Evolutionary conservation across 2,113 vertebrate species (phyloP).

Genomic region (Myotis lucifugus): DNA sequence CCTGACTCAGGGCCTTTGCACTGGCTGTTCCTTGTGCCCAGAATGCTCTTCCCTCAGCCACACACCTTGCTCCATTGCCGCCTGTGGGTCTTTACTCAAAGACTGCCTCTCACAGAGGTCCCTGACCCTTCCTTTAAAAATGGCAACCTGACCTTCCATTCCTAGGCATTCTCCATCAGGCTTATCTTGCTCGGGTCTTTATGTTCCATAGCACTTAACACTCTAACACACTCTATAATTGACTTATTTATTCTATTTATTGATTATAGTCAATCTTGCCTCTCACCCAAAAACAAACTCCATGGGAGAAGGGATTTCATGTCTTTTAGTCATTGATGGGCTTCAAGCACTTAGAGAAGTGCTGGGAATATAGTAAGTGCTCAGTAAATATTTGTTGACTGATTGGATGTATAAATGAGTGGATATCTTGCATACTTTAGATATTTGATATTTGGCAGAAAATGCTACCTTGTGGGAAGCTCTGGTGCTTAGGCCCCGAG

Average conservation of each 20-base stretch:
- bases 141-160: background rate
- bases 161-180: background rate
- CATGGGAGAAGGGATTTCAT: background rate
- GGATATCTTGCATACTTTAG: background rate
- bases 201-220: background rate
- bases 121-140: background rate
- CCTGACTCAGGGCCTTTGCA: background rate
- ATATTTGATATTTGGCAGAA: background rate
- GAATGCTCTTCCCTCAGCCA: accelerated
- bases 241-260: background rate
- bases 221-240: background rate
- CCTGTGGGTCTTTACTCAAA: background rate
- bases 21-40: background rate
- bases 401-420: background rate
- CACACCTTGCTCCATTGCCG: background rate
- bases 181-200: background rate
- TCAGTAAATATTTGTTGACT: background rate
- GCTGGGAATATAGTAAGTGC: background rate
- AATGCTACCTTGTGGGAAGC: background rate
- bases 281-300: background rate
- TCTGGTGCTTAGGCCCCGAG: accelerated
- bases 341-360: background rate
- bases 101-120: background rate
- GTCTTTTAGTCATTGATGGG: background rate
- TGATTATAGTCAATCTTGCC: background rate